These are phyloP conservation scores for Archilochus colubris DNA, from an alignment of 2,113 vertebrate genomes.

Conservation along the genomic window DNA sequence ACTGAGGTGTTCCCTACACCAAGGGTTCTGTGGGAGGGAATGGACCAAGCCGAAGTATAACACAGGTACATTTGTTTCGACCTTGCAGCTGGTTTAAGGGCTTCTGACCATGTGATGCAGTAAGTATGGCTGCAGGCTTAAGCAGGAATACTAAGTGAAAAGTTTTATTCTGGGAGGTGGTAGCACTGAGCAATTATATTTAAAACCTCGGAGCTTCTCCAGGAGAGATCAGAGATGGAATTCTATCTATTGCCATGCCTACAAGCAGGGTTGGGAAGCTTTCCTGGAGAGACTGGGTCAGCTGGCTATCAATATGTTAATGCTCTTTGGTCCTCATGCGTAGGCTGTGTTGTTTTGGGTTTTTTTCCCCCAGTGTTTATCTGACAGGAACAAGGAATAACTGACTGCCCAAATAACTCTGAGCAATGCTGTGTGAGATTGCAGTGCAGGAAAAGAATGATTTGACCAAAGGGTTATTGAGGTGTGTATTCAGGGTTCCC, in stretches of 20 bases:
- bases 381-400: neutral
- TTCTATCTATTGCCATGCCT: neutral
- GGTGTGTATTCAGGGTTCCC: neutral
- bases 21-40: neutral
- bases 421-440: neutral
- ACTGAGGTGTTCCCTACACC: neutral
- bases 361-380: neutral
- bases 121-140: neutral
- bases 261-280: neutral
- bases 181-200: neutral
- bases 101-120: neutral
- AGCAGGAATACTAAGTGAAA: neutral
- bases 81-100: neutral
- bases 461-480: neutral
- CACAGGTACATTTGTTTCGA: neutral
- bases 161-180: neutral
- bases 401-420: neutral
- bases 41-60: neutral
- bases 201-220: conserved; percentile 2
- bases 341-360: neutral
- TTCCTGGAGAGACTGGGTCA: neutral
- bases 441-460: neutral
- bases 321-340: neutral
- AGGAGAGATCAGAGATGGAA: neutral
- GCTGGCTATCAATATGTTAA: neutral